Conservation (phyloP, 2,113 vertebrate genomes). For the Microtus richardsoni region DNA sequence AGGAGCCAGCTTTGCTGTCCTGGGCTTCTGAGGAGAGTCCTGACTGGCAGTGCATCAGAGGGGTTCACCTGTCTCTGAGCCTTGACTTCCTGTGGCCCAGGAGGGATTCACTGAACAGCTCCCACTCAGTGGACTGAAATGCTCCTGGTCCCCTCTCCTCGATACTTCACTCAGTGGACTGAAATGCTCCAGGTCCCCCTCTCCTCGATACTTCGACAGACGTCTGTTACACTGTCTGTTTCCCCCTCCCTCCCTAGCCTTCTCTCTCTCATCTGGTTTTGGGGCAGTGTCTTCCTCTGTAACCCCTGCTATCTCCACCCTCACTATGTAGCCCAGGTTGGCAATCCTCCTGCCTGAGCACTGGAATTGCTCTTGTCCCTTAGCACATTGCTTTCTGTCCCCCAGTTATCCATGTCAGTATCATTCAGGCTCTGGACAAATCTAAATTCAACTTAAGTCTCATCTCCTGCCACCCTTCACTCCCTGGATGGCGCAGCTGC, state of each 20-base stretch:
- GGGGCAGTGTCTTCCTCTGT: not conserved
- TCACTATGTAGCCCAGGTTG: not conserved
- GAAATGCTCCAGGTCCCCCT: not conserved
- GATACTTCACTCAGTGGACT: not conserved
- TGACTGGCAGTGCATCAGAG: not conserved
- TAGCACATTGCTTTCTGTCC: not conserved
- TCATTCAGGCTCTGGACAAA: not conserved
- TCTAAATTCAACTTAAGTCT: not conserved
- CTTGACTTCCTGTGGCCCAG: not conserved
- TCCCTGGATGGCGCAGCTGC: fast-evolving
- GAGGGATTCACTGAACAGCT: not conserved
- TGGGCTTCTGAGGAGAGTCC: not conserved
- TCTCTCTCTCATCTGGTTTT: not conserved
- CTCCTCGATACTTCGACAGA: not conserved
- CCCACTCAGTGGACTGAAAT: not conserved
- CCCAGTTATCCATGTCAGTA: not conserved
- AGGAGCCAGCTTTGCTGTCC: not conserved
- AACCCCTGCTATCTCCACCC: not conserved
- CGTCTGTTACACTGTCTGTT: not conserved
- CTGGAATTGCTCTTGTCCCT: not conserved
- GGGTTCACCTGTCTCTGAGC: not conserved
- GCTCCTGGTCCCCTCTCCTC: not conserved
- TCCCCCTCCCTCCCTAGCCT: not conserved
- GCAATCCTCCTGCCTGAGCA: not conserved
- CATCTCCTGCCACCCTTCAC: not conserved